Conservation (phyloP, 2,797 vertebrate species). For the Siniperca scherzeri region DNA sequence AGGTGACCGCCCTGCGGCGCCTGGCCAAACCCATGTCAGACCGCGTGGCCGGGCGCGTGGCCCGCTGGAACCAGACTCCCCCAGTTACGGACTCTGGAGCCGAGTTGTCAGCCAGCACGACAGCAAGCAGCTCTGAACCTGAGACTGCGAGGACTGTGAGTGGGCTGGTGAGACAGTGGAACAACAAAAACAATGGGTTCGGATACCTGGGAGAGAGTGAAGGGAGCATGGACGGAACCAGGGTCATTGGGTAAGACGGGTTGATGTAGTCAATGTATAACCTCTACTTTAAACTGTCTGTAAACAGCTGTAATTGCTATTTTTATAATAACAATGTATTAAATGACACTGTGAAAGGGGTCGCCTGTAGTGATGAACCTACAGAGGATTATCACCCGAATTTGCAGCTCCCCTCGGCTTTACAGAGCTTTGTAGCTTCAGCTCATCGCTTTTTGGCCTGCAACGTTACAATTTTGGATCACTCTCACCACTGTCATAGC, state of each 20-base stretch:
- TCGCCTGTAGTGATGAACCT: background rate
- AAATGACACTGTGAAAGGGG: background rate
- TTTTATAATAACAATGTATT: background rate
- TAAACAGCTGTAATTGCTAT: background rate
- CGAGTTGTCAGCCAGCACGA: conserved; percentile 92
- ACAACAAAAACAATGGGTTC: conserved; percentile 91
- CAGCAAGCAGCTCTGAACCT: conserved; percentile 89
- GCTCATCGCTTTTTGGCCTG: background rate
- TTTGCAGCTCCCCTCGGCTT: background rate
- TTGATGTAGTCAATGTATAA: background rate
- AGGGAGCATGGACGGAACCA: conserved; percentile 71
- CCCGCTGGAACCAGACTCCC: conserved; percentile 81
- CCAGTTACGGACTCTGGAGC: conserved; percentile 88
- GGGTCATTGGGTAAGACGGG: conserved; percentile 70
- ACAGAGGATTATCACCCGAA: background rate
- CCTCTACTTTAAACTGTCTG: background rate
- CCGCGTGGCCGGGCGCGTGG: conserved; percentile 88
- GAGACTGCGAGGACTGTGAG: conserved; percentile 91
- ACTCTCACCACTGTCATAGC: background rate
- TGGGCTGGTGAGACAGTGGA: conserved; percentile 96
- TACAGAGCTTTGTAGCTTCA: no score
- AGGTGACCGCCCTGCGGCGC: conserved; percentile 94
- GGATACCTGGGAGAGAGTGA: conserved; percentile 89
- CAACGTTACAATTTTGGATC: background rate
- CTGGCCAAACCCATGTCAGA: conserved; percentile 96